These are phyloP conservation scores for Hemiscyllium ocellatum DNA, from an alignment of 2,113 vertebrate species.

Conservation along the genomic window DNA sequence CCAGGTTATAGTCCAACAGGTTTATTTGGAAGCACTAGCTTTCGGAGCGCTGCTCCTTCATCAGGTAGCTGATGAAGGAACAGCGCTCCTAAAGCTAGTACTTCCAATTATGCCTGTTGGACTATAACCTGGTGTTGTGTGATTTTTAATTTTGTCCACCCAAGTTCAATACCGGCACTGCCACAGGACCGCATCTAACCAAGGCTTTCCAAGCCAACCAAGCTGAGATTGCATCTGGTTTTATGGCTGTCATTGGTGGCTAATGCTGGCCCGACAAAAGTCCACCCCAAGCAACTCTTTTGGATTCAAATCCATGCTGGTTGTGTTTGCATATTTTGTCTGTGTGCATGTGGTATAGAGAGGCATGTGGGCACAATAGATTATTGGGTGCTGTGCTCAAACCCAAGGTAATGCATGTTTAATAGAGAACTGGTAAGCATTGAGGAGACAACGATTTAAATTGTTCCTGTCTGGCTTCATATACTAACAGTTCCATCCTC, in stretches of 20 bases:
- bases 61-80: too few relatives aligned
- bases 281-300: not conserved
- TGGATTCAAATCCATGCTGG: not conserved
- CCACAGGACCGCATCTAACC: too few relatives aligned
- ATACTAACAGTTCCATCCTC: not conserved
- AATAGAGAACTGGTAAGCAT: not conserved
- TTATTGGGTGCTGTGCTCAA: not conserved
- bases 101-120: too few relatives aligned
- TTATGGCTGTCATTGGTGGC: too few relatives aligned
- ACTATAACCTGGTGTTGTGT: too few relatives aligned
- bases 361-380: not conserved
- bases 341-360: not conserved
- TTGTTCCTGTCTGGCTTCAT: not conserved
- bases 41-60: too few relatives aligned
- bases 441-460: not conserved
- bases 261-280: not conserved
- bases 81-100: too few relatives aligned
- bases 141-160: too few relatives aligned
- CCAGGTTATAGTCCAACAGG: too few relatives aligned
- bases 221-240: not conserved
- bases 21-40: too few relatives aligned
- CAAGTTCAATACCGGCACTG: too few relatives aligned
- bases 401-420: not conserved
- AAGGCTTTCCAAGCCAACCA: not conserved
- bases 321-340: not conserved